phyloP scores from a whole-genome alignment of 2,888 invertebrate species.

The Andrena praecox region DNA sequence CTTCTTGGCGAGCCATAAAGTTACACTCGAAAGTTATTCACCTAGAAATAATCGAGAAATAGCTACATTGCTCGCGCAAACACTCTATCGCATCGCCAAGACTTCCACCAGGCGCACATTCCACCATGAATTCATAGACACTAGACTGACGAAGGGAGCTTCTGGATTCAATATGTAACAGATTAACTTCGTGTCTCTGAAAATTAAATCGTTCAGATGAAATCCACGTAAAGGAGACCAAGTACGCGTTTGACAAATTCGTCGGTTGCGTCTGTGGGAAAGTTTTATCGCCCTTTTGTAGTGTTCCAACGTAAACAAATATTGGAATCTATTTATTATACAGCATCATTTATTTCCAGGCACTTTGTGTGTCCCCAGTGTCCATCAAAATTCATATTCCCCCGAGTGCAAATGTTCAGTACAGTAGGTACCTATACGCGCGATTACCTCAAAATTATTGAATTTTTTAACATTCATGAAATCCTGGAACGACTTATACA shows the following conservation, averaged over 20 bases:
- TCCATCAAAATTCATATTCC: no score
- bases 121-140: slow-evolving; percentile 97
- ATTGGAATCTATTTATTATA: no score
- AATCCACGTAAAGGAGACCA: neutral
- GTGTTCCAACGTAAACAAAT: no score
- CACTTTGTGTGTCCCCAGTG: no score
- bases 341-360: no score
- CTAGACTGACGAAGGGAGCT: slow-evolving; percentile 92
- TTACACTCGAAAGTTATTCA: slow-evolving; percentile 40
- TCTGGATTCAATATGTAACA: slow-evolving; percentile 96
- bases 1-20: neutral
- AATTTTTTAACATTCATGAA: no score
- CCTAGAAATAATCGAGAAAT: slow-evolving; percentile 94
- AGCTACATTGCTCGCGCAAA: slow-evolving; percentile 89
- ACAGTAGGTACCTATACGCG: no score
- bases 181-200: slow-evolving; percentile 89
- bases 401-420: no score
- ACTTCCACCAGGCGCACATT: slow-evolving; percentile 93
- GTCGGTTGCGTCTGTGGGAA: neutral
- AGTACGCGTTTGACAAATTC: neutral
- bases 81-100: slow-evolving; percentile 91
- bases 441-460: no score
- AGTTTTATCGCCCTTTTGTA: neutral
- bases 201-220: slow-evolving; percentile 16
- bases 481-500: no score